These are phyloP conservation scores for Eulemur rubriventer DNA, from an alignment of 2,797 vertebrate genomes.

Conservation along the genomic window DNA sequence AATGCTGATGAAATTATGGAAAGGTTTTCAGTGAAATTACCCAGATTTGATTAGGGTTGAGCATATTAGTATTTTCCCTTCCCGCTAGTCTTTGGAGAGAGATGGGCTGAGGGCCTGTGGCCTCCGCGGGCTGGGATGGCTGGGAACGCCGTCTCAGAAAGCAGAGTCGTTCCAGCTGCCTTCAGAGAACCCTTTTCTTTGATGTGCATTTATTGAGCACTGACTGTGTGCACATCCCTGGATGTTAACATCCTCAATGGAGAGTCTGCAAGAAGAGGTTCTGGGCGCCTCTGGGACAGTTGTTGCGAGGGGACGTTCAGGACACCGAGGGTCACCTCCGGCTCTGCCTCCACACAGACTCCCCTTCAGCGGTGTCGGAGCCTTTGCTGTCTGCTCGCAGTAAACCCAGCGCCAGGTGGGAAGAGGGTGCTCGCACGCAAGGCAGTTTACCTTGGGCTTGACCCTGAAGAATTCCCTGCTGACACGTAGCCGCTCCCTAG, in stretches of 20 bases:
- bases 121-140: neutral
- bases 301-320: neutral
- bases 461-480: neutral
- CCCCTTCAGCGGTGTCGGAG: rapidly evolving
- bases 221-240: neutral
- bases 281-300: neutral
- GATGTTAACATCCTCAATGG: neutral
- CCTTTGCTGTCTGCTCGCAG: neutral
- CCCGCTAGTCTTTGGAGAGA: neutral
- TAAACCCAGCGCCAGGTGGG: neutral
- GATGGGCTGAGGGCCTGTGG: rapidly evolving
- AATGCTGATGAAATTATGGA: slow-evolving; percentile 79
- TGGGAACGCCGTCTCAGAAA: neutral
- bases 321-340: neutral
- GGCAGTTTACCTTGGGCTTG: neutral
- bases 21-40: slow-evolving; percentile 73
- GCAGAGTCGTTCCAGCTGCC: neutral
- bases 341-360: neutral
- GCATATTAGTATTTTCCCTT: slow-evolving; percentile 61
- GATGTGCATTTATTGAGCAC: neutral
- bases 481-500: neutral
- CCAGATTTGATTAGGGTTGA: slow-evolving; percentile 63
- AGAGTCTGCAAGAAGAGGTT: neutral
- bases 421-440: neutral
- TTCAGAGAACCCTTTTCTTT: neutral